phyloP scores from a whole-genome alignment of 2,888 invertebrate species.

The Malachius bipustulatus region DNA sequence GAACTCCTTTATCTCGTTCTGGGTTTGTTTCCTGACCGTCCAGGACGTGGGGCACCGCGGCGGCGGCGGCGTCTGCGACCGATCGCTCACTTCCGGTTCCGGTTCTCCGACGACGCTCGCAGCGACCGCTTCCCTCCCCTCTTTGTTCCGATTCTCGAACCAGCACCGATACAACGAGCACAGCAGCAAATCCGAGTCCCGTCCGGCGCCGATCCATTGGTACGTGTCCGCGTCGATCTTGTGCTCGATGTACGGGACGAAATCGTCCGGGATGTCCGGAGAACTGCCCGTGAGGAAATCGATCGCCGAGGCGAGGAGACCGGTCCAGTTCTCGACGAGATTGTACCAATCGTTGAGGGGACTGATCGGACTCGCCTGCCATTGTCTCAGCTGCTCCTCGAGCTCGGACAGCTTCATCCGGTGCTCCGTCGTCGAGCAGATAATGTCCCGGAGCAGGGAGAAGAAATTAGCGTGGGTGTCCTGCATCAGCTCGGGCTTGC shows the following conservation, averaged over 20 bases:
- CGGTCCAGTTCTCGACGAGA: slow-evolving; percentile 60
- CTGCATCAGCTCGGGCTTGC: slow-evolving; percentile 53
- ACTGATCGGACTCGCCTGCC: slow-evolving; percentile 70
- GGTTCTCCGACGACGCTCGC: no score
- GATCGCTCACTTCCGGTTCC: slow-evolving; percentile 33
- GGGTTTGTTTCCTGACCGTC: slow-evolving; percentile 69
- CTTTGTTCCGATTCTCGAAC: slow-evolving; percentile 53
- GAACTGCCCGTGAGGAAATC: slow-evolving; percentile 76
- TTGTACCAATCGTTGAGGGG: slow-evolving; percentile 72
- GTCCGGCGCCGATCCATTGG: slow-evolving; percentile 90
- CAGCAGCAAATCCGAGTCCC: slow-evolving; percentile 74
- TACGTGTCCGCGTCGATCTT: slow-evolving; percentile 60
- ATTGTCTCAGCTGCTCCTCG: slow-evolving; percentile 57
- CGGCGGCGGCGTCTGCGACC: slow-evolving; percentile 41
- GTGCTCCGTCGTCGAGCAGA: slow-evolving; percentile 75
- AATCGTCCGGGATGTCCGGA: slow-evolving; percentile 70
- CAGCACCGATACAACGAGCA: slow-evolving; percentile 67
- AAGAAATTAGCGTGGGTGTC: slow-evolving; percentile 79
- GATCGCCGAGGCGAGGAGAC: slow-evolving; percentile 63
- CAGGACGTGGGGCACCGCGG: slow-evolving; percentile 65
- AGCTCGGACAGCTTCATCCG: slow-evolving; percentile 67
- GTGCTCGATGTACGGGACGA: slow-evolving; percentile 80
- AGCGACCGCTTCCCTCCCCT: slow-evolving; percentile 32
- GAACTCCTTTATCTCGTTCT: slow-evolving; percentile 65
- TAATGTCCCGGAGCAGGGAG: slow-evolving; percentile 75